Evolutionary conservation across 2,113 vertebrate genomes (phyloP).

Genomic region (Leptosomus discolor): DNA sequence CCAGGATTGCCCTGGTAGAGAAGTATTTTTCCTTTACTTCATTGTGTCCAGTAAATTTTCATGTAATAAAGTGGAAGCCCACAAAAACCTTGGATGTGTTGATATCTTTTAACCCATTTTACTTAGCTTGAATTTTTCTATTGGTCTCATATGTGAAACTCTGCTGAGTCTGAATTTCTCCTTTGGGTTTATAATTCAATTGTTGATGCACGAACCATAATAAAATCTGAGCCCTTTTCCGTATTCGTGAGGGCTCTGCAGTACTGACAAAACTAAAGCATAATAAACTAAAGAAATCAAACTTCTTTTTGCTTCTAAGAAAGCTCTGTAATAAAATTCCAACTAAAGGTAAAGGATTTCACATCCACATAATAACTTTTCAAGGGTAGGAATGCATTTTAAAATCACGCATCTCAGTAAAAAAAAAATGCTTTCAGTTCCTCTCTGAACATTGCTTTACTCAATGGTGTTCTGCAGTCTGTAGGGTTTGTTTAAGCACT

Average conservation of each 20-base stretch:
- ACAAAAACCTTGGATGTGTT: neutral
- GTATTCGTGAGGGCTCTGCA: neutral
- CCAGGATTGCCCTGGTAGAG: neutral
- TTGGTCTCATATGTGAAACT: neutral
- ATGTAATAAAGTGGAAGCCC: neutral
- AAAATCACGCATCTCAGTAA: neutral
- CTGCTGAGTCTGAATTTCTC: neutral
- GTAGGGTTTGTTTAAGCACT: constrained; percentile 30
- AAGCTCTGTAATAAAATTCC: neutral
- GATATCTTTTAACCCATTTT: neutral
- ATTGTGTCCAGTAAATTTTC: neutral
- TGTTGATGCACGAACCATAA: neutral
- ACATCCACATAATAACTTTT: neutral
- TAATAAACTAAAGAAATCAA: neutral
- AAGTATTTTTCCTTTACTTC: neutral
- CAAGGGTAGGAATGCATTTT: neutral
- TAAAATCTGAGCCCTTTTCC: neutral
- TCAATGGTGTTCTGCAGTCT: neutral
- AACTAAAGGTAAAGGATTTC: neutral
- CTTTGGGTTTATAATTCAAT: neutral
- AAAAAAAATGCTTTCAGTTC: neutral
- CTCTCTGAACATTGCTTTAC: neutral
- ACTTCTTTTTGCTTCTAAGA: neutral
- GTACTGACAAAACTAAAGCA: neutral
- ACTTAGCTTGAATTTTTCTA: neutral